Percentiles rank a stretch among this genome's conserved stretches.
phyloP scores from a whole-genome alignment of 2,113 vertebrate species.

The Chloropsis hardwickii region DNA sequence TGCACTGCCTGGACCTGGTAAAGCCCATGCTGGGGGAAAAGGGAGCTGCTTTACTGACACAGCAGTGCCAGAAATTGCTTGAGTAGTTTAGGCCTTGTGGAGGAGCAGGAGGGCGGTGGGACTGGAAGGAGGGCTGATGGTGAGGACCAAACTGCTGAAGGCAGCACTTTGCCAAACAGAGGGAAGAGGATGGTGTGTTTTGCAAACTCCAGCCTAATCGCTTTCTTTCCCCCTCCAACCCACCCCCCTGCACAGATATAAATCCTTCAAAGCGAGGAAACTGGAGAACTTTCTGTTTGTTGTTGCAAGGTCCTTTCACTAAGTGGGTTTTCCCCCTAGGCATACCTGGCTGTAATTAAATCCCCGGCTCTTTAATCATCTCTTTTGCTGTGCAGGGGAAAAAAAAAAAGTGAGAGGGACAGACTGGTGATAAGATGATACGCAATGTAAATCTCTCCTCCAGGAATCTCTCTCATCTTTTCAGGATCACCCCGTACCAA shows the following conservation, averaged over 20 bases:
- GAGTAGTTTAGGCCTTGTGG: not conserved
- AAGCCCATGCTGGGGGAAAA: not conserved
- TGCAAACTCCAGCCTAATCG: constrained; percentile 35
- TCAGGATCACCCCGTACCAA: constrained; percentile 46
- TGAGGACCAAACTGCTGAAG: constrained; percentile 32
- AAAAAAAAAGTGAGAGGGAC: constrained; percentile 31
- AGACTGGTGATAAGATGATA: constrained; percentile 60
- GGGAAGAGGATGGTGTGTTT: not conserved
- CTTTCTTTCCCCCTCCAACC: not conserved
- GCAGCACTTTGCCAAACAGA: not conserved
- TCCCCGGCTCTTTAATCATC: constrained; percentile 53
- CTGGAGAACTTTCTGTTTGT: constrained; percentile 65
- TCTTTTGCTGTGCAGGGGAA: constrained; percentile 13
- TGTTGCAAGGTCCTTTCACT: constrained; percentile 54
- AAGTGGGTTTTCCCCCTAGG: constrained; percentile 54
- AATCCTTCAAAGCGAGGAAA: constrained; percentile 63
- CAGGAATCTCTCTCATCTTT: constrained; percentile 65
- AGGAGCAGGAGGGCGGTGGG: not conserved
- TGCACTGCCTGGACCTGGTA: not conserved
- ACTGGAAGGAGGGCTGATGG: not conserved
- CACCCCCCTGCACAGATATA: not conserved
- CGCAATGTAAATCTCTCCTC: constrained; percentile 49
- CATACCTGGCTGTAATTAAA: constrained; percentile 62
- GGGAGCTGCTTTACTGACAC: not conserved
- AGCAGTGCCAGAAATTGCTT: rapidly evolving